phyloP scores from a whole-genome alignment of 2,113 vertebrate genomes.

The Gobio gobio region DNA sequence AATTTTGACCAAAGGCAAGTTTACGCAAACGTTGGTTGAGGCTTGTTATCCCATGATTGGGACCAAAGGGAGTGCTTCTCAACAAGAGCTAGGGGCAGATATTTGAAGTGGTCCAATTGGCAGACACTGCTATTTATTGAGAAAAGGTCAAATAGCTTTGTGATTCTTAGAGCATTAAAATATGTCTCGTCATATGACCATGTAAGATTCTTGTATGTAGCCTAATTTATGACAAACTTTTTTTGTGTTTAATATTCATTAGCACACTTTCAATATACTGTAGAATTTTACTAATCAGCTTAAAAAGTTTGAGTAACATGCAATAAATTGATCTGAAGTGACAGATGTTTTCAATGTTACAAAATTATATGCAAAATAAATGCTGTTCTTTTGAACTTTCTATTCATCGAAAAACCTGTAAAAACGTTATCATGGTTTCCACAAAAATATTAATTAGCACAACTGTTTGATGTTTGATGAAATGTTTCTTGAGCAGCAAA shows the following conservation, averaged over 20 bases:
- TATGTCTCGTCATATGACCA: neutral
- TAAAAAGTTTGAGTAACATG: too few species aligned
- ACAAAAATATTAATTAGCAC: too few species aligned
- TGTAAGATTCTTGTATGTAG: too few species aligned
- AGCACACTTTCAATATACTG: neutral
- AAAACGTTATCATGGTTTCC: too few species aligned
- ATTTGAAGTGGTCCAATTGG: neutral
- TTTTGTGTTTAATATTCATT: neutral
- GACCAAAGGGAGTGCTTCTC: neutral
- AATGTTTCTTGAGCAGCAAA: neutral
- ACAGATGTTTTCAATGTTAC: too few species aligned
- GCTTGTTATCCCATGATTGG: neutral
- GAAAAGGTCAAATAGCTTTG: neutral
- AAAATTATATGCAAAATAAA: neutral
- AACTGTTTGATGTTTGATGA: too few species aligned
- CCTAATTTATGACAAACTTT: too few species aligned
- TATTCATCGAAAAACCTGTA: neutral
- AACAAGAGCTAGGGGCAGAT: neutral
- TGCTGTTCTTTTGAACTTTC: neutral
- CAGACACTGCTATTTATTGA: neutral
- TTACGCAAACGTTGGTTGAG: neutral
- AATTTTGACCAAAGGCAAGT: conserved; percentile 15
- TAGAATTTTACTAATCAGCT: neutral
- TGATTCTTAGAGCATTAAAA: neutral
- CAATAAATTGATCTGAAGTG: too few species aligned